A percentile compares a stretch with the other conserved stretches of the same genome.
Conservation (phyloP, 2,113 vertebrate genomes). For the Theristicus caerulescens region DNA sequence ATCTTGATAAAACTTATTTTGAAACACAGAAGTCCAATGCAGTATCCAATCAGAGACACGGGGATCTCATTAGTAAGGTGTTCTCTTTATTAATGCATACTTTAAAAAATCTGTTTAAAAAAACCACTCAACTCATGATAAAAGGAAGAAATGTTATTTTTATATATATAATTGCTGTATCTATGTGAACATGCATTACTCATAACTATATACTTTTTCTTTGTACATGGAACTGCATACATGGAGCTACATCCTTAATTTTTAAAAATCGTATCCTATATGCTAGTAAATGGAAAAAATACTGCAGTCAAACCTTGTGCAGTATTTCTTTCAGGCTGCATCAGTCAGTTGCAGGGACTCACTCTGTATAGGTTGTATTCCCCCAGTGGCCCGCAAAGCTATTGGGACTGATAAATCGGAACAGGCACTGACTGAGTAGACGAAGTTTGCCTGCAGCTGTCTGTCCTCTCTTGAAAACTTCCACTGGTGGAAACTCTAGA, state of each 20-base stretch:
- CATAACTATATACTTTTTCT: background rate
- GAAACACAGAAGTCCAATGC: background rate
- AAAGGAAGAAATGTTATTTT: background rate
- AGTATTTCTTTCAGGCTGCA: background rate
- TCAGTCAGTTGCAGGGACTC: background rate
- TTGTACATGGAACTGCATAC: background rate
- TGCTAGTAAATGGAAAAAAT: background rate
- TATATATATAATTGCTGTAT: background rate
- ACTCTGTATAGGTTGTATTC: too few relatives aligned
- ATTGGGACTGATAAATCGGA: background rate
- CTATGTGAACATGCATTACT: background rate
- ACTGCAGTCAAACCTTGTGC: background rate
- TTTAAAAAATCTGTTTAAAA: too few relatives aligned
- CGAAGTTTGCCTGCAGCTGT: background rate
- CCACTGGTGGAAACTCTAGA: background rate
- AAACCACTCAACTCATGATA: background rate
- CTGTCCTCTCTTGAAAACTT: background rate
- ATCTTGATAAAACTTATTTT: background rate
- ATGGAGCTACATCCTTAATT: background rate
- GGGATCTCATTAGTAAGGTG: background rate
- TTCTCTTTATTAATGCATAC: background rate
- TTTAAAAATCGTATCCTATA: background rate
- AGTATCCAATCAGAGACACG: background rate
- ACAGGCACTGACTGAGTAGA: accelerated
- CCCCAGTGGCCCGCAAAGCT: background rate